Conservation (phyloP, 2,113 vertebrate species). For the Peucedramus taeniatus region DNA sequence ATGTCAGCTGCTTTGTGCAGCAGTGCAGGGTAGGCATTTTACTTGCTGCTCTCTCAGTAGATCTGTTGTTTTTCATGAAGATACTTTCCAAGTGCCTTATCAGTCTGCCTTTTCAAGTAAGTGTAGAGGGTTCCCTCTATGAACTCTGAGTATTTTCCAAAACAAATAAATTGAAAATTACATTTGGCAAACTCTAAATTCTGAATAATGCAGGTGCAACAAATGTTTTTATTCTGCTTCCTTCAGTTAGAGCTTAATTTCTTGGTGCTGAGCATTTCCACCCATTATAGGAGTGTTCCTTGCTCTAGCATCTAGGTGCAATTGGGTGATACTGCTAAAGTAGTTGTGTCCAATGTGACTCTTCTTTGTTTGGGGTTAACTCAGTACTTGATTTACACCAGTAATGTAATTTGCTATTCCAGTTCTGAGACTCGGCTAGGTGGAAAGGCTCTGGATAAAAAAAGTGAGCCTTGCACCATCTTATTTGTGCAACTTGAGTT, state of each 20-base stretch:
- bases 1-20: not conserved
- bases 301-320: not conserved
- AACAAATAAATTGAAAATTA: not conserved
- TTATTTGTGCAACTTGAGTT: not conserved
- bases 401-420: not conserved
- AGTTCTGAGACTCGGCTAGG: not conserved
- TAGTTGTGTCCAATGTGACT: not conserved
- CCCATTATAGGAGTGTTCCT: not conserved
- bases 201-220: not conserved
- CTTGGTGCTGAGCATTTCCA: not conserved
- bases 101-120: not conserved
- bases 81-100: not conserved
- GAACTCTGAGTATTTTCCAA: not conserved
- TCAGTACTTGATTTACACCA: not conserved
- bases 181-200: not conserved
- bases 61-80: not conserved
- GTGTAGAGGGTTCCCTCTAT: not conserved
- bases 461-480: not conserved
- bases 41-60: not conserved
- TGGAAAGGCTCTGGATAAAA: not conserved
- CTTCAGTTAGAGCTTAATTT: not conserved
- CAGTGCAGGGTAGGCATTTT: not conserved
- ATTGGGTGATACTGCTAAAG: not conserved
- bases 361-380: not conserved
- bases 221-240: not conserved